Evolutionary conservation across 2,888 invertebrate genomes (phyloP), one percentile per base, ranked within the genome.

Genomic region (Drosophila borborema): DNA sequence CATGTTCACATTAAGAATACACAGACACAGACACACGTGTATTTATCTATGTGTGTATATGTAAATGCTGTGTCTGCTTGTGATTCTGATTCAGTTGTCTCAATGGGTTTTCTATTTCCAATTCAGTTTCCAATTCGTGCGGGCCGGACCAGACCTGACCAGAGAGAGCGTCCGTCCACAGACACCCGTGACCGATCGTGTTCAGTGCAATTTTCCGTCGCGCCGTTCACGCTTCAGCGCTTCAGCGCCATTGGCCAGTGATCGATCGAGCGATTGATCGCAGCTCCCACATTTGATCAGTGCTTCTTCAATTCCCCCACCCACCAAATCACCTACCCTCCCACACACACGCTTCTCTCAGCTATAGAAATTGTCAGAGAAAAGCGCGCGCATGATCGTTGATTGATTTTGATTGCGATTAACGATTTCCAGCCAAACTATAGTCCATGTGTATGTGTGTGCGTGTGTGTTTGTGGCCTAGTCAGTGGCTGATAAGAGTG

Each of bases 61-160:
- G 31, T 14, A n/a, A 16, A 56, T 60, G 62, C 20, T 69, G 60
- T 53, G 61, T 53, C 34, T 58, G 78, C 49, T 53, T 58, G 36
- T 56, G 75, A 46, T 76, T 76, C 62, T 55, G 77, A 38, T 74
- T 73, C 74, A 28, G 49, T 31, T 68, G 59, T 58, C 64, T 70
- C 69, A 59, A 73, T 76, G 80, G 64, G 53, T 79, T 86, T 82
- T 77, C 84, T 83, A 86, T 83, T 86, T 82, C 74, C 80, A 84
- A 89, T 86, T 87, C 72, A 79, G 75, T 87, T 83, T 84, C 76
- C 87, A 87, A 70, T 72, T 77, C 68, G 77, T 77, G 51, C 73
- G 68, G 56, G 23, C 65, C 80, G 65, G 54, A 67, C 41, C 74
- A 49, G 31, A 49, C 49, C 49, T 63, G 72, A 48, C 40, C 51